Conservation (phyloP, 2,888 invertebrate species). For the Morinoia aosen region DNA sequence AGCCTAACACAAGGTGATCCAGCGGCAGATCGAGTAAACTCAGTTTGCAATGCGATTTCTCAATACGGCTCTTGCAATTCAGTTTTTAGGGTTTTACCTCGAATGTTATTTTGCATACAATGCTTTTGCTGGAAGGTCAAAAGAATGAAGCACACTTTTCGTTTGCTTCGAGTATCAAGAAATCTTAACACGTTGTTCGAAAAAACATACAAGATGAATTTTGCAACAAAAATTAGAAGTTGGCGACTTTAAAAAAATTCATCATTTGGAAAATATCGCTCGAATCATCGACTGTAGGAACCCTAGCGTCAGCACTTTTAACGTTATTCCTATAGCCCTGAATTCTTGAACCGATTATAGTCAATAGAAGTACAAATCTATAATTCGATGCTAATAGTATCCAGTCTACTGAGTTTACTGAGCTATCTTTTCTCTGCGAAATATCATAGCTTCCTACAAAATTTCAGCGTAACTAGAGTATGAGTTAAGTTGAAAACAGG, state of each 20-base stretch:
- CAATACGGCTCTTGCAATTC: not conserved
- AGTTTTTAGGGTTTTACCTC: not conserved
- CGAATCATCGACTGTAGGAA: not conserved
- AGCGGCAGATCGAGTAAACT: not conserved
- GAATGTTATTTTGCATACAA: not conserved
- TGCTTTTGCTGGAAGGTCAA: not conserved
- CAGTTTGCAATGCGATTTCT: not conserved
- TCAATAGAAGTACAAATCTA: not conserved
- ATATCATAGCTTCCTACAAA: no score
- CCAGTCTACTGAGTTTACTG: not conserved
- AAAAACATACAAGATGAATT: not conserved
- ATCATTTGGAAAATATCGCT: no score
- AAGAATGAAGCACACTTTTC: not conserved
- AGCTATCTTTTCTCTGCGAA: no score
- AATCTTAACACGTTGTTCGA: not conserved
- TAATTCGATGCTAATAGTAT: not conserved
- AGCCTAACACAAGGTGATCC: not conserved
- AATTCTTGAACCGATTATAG: not conserved
- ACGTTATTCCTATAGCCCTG: not conserved
- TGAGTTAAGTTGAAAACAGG: no score
- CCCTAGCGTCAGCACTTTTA: not conserved
- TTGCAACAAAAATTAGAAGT: not conserved
- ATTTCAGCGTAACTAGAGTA: no score
- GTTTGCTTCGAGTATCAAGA: not conserved
- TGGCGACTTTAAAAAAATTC: not conserved